Percentiles rank a stretch among this genome's conserved stretches.
These are phyloP conservation scores for Amaurobius ferox DNA, from an alignment of 2,888 invertebrate genomes.

Conservation along the genomic window DNA sequence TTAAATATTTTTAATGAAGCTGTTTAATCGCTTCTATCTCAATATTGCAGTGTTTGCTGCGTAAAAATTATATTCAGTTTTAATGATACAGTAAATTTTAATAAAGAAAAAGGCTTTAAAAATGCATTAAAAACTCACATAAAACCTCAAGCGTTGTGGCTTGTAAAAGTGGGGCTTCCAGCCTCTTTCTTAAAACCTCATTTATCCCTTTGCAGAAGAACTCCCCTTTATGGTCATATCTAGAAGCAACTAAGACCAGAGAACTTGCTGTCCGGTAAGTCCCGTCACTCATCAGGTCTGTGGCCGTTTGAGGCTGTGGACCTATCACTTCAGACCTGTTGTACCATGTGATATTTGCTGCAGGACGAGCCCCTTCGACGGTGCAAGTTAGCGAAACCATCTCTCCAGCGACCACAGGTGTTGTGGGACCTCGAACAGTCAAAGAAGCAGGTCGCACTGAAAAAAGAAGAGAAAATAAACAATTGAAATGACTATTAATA, in stretches of 20 bases:
- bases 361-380: slow-evolving; percentile 88
- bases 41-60: too few species aligned
- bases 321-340: slow-evolving; percentile 79
- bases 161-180: slow-evolving; percentile 86
- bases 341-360: slow-evolving; percentile 90
- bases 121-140: slow-evolving; percentile 92
- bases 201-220: slow-evolving; percentile 81
- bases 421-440: slow-evolving; percentile 85
- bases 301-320: slow-evolving; percentile 69
- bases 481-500: too few species aligned
- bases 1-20: too few species aligned
- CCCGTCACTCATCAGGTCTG: slow-evolving; percentile 74
- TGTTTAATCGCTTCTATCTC: too few species aligned
- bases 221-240: slow-evolving; percentile 74
- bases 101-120: too few species aligned
- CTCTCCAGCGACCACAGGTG: slow-evolving; percentile 88
- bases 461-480: background rate
- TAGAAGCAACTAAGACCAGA: slow-evolving; percentile 73
- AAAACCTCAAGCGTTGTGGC: slow-evolving; percentile 87
- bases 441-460: slow-evolving; percentile 89
- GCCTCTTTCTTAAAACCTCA: slow-evolving; percentile 85
- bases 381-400: slow-evolving; percentile 87
- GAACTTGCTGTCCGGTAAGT: slow-evolving; percentile 74
- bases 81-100: too few species aligned
- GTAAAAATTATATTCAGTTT: too few species aligned